Evolutionary conservation across 2,888 invertebrate species (phyloP), one percentile per base, ranked within the genome.

Genomic region (Hemistola chrysoprasaria): DNA sequence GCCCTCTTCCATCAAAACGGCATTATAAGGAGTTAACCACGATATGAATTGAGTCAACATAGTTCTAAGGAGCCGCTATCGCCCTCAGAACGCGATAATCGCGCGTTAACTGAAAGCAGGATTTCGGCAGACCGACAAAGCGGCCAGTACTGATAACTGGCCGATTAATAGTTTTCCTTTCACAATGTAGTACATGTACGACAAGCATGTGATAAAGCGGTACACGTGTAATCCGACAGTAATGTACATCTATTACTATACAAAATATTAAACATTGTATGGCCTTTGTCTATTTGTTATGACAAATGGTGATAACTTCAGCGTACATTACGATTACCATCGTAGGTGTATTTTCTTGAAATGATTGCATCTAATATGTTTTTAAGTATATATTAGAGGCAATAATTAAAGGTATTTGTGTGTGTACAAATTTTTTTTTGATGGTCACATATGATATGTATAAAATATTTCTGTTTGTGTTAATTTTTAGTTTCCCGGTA

Each of bases 101-200:
- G 69, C 61, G 67, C 66, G 76, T 76, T 71, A 79, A 81, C 78
- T 76, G 66, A 73, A 76, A 76, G 75, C 74, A 65, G 81, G 83
- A 86, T 86, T 87, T 86, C 78, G 82, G 83, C 78, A 70, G 71
- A 64, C 83, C 85, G 85, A 84, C 86, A 88, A 87, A 87, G 83
- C 69, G 50, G 50, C 58, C 69, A 39, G 64, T 59, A 58, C 68
- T 68, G 83, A 83, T 86, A 86, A 76, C 71, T 47, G 24, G 43
- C 46, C 78, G 80, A 85, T 84, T 82, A 82, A 86, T 87, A 80
- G 83, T 82, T 83, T 83, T 72, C 74, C 66, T 74, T 75, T 74
- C 65, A 72, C 59, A 71, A 70, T 73, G 69, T 65, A 66, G 62
- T 66, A 59, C 65, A 59, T 78, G 80, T 81, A 67, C 65, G 64